Base-by-base conservation (phyloP, 2,888 invertebrate species). In the Pollenia labialis region DNA sequence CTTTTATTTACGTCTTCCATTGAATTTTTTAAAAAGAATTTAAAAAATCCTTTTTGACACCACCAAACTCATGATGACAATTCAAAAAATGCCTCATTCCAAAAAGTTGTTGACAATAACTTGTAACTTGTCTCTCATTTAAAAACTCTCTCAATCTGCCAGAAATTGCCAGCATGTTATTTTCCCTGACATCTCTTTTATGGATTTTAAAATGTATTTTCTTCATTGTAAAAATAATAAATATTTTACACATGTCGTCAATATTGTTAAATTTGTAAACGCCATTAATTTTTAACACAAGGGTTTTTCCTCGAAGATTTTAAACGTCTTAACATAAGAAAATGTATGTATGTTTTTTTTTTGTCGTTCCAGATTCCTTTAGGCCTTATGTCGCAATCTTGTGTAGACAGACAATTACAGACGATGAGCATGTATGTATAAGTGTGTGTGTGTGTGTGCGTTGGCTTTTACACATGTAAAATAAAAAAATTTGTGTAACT, bases 181-280 rank as follows among this genome's bases (percentile, higher is more conserved):
- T 66, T 18, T 77, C 56, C 54, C 54, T 79, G 58, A 84, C 72
- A 71, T 64, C 40, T 76, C 77, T 54, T 64, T 76, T 68, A 58
- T 79, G 52, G 72, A 72, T 62, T 80, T 80, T 42, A 50, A 71
- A 8, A 46, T 14, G 74, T 69, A 80, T 40, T 74, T 56, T 68
- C 23, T 50, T n/a, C 12, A 4, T 14, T 71, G 58, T 56, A 48
- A 71, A 52, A 32, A 42, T 42, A 12, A 75, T 64, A 79, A 79
- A 80, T 76, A 64, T 75, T 64, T 82, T 69, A 75, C 62, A 84
- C 60, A 81, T 84, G 72, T 87, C 81, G 66, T 81, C 81, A 84
- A 81, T 81, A 77, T 71, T 81, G 83, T 81, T 77, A 52, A 71
- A 81, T 72, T 76, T 58, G 66, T 42, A 77, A 79, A 77, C 48